phyloP scores from a whole-genome alignment of 1,140 invertebrate species.

The Dryas iulia region DNA sequence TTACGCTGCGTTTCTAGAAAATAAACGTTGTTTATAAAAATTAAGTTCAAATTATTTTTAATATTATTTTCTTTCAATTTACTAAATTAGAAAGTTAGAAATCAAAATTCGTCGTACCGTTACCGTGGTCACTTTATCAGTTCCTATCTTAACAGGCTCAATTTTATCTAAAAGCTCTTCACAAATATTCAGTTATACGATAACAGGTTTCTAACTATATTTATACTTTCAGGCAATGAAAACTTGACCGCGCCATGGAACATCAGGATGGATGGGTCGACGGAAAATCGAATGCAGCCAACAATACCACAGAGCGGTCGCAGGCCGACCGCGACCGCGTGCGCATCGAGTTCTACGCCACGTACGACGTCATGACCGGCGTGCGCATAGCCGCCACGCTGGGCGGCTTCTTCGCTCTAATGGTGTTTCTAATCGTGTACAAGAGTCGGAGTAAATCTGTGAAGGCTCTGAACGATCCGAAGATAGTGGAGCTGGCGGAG shows the following conservation, averaged over 20 bases:
- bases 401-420: conserved; percentile 92
- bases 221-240: conserved; percentile 66
- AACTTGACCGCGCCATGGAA: conserved; percentile 71
- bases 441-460: conserved; percentile 89
- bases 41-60: background rate
- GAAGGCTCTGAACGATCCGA: conserved; percentile 85
- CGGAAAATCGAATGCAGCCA: conserved; percentile 49
- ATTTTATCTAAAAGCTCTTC: conserved; percentile 35
- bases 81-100: background rate
- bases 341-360: conserved; percentile 90
- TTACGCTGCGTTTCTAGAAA: conserved; percentile 31
- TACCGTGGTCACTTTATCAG: background rate
- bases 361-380: conserved; percentile 95
- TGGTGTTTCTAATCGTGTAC: conserved; percentile 92
- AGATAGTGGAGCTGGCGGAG: conserved; percentile 83
- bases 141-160: conserved; percentile 40
- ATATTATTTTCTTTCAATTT: background rate
- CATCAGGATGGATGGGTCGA: conserved; percentile 65
- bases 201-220: conserved; percentile 12
- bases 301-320: conserved; percentile 59
- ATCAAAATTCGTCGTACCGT: background rate
- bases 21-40: conserved; percentile 24
- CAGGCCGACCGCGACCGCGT: conserved; percentile 81
- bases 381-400: conserved; percentile 93
- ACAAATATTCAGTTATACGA: background rate